Evolutionary conservation across 2,888 invertebrate genomes (phyloP), one percentile per base, ranked within the genome.

Genomic region (Melikaiella ostensackeni): DNA sequence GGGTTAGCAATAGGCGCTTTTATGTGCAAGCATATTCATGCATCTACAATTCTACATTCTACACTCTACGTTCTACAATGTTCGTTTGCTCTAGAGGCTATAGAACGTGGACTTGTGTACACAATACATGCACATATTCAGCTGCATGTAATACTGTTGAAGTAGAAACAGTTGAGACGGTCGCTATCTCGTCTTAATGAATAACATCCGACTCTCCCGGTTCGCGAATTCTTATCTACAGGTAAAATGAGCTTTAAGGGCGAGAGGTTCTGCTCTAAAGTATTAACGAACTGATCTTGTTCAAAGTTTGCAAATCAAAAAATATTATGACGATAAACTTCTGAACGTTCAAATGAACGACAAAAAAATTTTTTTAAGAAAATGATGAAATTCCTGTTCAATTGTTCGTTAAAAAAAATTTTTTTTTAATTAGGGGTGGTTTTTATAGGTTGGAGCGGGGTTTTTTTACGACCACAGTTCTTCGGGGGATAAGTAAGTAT

Each of bases 171-270:
- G 35, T 63, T 35, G 35, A 42, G 50, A 63, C 33, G 50, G 30
- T 27, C 38, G 38, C 75, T 78, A 83, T 79, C 78, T 80, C 76
- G 21, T 75, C 57, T 57, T 33, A n/a, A 57, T 55, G 59, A 79
- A 78, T 64, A 75, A 80, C 77, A 81, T 70, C 55, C 75, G 77
- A 78, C 70, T 75, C 76, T 77, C 76, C 70, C 7, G 57, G 79
- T 76, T 79, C 79, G 66, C 76, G 76, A 73, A 76, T 77, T 70
- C 62, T 78, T 79, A 79, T 79, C 82, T 79, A 55, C 73, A 46
- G 42, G 16, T 74, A 76, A 59, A 77, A 79, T 79, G 77, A 77
- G 79, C 79, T 79, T 81, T 74, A 57, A 73, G 35, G 27, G 4
- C 30, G 30, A 4, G 30, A 11, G 1, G 13, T 9, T 55, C 55